Evolutionary conservation across 2,797 vertebrate genomes (phyloP), one percentile per base, ranked within the genome.

Genomic region (Melanotaenia parkinsoni): DNA sequence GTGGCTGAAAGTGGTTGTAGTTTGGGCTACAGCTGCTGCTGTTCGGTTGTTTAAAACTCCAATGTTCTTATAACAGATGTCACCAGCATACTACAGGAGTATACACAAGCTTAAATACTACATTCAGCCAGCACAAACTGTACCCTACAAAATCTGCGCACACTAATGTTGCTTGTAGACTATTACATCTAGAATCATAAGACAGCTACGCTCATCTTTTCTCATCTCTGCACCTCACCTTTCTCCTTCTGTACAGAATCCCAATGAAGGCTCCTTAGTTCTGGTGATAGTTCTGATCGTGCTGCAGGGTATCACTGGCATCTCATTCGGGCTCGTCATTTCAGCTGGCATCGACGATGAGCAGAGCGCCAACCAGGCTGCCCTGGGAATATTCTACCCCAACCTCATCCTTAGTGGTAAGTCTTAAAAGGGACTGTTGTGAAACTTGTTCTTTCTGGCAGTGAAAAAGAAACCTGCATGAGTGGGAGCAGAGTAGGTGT

Each of bases 371-470:
- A 95, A 95, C 87, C 95, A 96, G 86, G 90, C 94, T 0, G 92
- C 94, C 1, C 88, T 96, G 30, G 95, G 95, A 54, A 71, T 96
- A 77, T 95, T 96, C 89, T 96, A 95, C 72, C 95, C 95, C n/a
- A 94, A 95, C 80, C 94, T 95, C 74, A 95, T 95, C 40, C 24
- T 96, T 63, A 94, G 95, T 0, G 95, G 95, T 95, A 79, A 72
- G 77, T n/a, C 47, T 35, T 47, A 20, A 62, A 11, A 51, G 13
- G 35, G 24, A 1, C 6, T 24, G 64, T 58, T 58, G 28, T 54
- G 53, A 56, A 30, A 30, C 53, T 28, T 28, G 53, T 16, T 56
- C 26, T 16, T 16, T 13, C 26, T 56, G 50, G 10, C 22, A 26
- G n/a, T 53, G 8, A 24, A 4, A 53, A 12, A 9, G 30, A 24